Evolutionary conservation across 2,113 vertebrate genomes (phyloP).

Genomic region (Terrapene triunguis): DNA sequence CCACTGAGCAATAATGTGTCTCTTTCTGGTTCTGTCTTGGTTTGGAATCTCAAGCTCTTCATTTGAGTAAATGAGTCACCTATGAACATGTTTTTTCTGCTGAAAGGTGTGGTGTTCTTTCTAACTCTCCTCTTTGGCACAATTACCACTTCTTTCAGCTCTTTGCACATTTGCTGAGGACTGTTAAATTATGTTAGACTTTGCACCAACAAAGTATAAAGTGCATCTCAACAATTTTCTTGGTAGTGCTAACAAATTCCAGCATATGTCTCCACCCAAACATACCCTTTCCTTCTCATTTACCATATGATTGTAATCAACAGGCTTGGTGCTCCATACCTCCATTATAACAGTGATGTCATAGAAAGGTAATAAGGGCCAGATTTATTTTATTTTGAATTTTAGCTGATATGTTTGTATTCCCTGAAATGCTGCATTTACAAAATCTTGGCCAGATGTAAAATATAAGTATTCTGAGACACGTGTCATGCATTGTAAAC

Average conservation of each 20-base stretch:
- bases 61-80: neutral
- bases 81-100: neutral
- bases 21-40: neutral
- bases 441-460: neutral
- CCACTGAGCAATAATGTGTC: neutral
- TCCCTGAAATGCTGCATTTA: neutral
- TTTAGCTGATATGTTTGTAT: neutral
- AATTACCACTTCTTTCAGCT: neutral
- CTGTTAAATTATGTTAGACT: neutral
- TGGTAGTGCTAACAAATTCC: neutral
- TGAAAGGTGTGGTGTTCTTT: neutral
- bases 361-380: constrained; percentile 76
- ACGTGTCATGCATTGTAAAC: neutral
- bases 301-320: neutral
- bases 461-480: neutral
- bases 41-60: neutral
- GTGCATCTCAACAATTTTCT: rapidly evolving
- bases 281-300: neutral
- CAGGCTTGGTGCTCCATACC: constrained; percentile 82
- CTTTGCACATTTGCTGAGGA: rapidly evolving
- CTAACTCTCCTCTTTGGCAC: neutral
- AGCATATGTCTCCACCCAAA: neutral
- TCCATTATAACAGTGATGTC: constrained; percentile 72
- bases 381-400: neutral
- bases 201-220: neutral